Evolutionary conservation across 53 echinoderm and acorn worm genomes (phyloP), one percentile per base, ranked within the genome.

Genomic region (Antedon mediterranea): DNA sequence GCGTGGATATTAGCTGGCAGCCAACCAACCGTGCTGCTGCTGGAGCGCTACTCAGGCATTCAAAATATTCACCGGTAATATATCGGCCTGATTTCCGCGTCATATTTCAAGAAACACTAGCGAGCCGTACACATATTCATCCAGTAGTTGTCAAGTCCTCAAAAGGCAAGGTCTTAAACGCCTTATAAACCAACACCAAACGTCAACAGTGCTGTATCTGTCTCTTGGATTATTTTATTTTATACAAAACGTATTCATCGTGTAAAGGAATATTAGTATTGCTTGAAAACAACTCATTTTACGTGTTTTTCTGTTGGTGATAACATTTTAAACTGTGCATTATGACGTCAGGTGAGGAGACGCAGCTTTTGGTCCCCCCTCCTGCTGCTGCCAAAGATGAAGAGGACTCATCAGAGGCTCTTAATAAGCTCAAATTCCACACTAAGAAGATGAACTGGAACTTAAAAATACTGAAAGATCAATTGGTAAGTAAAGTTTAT

Each of bases 401-500:
- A 43, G 83, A 80, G 7, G 88, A 88, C 43, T 77, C 83, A 13
- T 71, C 83, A 15, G 42, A 81, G 41, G 88, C 80, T 18, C 85
- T 88, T 41, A 90, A 88, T 43, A 90, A 90, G 77, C 72, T 82
- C 9, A 90, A 88, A 79, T 90, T 83, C 30, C 90, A 90, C 73
- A 79, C 90, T 34, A 85, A 80, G 18, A 90, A 90, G 78, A 90
- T 90, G 88, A 88, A 90, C 75, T 85, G 87, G 28, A 85, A 85
- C 32, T 79, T 90, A 73, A 83, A 81, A 81, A 88, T 90, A 78
- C 83, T 90, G 29, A 84, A 87, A 75, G 90, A 90, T 31, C 85
- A 90, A 79, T 85, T 90, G 90, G 90, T 90, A 78, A 78, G 88
- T 84, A 79, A 34, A 32, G 28, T n/a, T n/a, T n/a, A 29, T 32